Conservation (phyloP, 2,888 invertebrate genomes). For the Danaus chrysippus region DNA sequence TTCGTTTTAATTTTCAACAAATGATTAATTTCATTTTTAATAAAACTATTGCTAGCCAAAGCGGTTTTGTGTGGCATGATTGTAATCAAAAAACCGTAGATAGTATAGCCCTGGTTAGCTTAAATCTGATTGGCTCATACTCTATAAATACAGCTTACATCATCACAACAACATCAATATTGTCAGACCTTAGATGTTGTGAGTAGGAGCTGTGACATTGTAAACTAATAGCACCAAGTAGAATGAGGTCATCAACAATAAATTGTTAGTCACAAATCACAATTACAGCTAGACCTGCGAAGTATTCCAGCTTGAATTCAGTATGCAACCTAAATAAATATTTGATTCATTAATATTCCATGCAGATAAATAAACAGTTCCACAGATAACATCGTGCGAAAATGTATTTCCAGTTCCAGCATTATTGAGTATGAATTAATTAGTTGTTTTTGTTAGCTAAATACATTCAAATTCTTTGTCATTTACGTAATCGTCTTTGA, state of each 20-base stretch:
- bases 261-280: constrained; percentile 18
- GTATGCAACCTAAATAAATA: not conserved
- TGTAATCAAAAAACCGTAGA: no score
- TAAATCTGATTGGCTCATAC: not conserved
- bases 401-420: no score
- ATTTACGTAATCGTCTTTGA: no score
- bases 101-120: no score
- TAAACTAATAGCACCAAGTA: constrained; percentile 14
- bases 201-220: constrained; percentile 24
- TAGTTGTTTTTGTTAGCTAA: no score
- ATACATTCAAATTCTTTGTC: no score
- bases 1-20: constrained; percentile 44
- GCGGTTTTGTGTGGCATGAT: not conserved
- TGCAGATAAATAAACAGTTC: not conserved
- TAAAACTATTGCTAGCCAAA: constrained; percentile 10
- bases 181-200: constrained; percentile 16
- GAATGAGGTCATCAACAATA: constrained; percentile 30
- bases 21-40: constrained; percentile 11
- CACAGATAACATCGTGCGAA: no score
- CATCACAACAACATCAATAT: constrained; percentile 6
- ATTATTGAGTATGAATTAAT: no score
- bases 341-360: not conserved
- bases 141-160: not conserved
- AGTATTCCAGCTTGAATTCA: not conserved
- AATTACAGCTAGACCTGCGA: constrained; percentile 33